Percentiles rank a stretch among this genome's conserved stretches.
Evolutionary conservation across 2,797 vertebrate genomes (phyloP).

Genomic region (Channallabes apus): DNA sequence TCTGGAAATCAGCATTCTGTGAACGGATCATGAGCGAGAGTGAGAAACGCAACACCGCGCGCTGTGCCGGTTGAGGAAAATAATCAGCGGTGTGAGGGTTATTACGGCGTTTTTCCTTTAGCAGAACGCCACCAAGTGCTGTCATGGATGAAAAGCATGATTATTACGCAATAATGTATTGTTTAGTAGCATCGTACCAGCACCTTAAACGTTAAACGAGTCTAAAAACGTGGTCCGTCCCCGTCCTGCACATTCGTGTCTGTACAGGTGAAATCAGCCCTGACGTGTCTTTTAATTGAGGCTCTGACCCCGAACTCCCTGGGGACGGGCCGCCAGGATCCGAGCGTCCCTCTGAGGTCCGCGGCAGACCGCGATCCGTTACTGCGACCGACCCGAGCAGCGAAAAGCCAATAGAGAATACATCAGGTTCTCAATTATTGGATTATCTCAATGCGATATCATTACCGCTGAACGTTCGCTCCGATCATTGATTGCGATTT

Average conservation of each 20-base stretch:
- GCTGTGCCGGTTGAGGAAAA: neutral
- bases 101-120: too few species aligned
- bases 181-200: too few species aligned
- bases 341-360: conserved; percentile 11
- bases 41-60: neutral
- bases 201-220: too few species aligned
- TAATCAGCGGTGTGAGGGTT: neutral
- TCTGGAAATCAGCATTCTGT: neutral
- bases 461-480: conserved; percentile 84
- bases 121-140: too few species aligned
- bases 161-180: too few species aligned
- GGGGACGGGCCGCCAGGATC: conserved; percentile 60
- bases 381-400: conserved; percentile 82
- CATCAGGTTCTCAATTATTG: conserved; percentile 92
- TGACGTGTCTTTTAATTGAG: conserved; percentile 72
- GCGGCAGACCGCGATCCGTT: conserved; percentile 73
- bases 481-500: conserved; percentile 85
- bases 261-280: conserved; percentile 60
- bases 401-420: conserved; percentile 91
- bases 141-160: too few species aligned
- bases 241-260: conserved; percentile 36
- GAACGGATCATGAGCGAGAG: neutral
- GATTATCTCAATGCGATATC: conserved; percentile 90
- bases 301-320: conserved; percentile 76
- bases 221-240: conserved; percentile 21